Percentiles rank a stretch among this genome's conserved stretches.
These are phyloP conservation scores for Artibeus lituratus DNA, from an alignment of 2,797 vertebrate species.

Conservation along the genomic window DNA sequence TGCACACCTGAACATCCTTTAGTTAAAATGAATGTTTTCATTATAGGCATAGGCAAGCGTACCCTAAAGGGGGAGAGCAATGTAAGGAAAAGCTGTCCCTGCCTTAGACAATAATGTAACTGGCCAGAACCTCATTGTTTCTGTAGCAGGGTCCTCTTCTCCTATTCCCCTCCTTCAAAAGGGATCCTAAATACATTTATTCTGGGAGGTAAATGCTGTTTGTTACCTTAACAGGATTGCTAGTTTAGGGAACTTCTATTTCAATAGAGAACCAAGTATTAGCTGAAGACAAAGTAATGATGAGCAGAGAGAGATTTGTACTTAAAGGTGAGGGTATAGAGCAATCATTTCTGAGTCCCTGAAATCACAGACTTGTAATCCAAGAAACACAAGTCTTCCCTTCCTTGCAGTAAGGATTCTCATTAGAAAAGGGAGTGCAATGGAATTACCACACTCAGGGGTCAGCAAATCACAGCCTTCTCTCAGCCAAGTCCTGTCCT, in stretches of 20 bases:
- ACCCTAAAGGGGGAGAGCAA: neutral
- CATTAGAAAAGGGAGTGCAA: neutral
- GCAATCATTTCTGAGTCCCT: neutral
- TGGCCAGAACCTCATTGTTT: neutral
- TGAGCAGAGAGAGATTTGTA: neutral
- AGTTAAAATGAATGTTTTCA: neutral
- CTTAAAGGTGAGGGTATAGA: neutral
- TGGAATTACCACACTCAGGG: neutral
- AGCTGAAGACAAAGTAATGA: slow-evolving; percentile 38
- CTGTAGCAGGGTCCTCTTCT: neutral
- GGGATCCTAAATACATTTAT: neutral
- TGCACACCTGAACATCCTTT: neutral
- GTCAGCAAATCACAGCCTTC: neutral
- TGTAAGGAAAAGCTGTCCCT: neutral
- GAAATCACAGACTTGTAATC: neutral
- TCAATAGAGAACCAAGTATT: slow-evolving; percentile 41
- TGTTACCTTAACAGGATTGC: neutral
- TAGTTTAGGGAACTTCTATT: slow-evolving; percentile 16
- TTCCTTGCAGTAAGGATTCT: neutral
- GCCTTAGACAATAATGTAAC: neutral
- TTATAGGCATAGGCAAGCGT: neutral
- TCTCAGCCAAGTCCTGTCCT: neutral
- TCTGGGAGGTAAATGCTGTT: neutral
- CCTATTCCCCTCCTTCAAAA: neutral
- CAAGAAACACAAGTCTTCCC: neutral